phyloP scores from a whole-genome alignment of 2,797 vertebrate genomes.

The Lithobates pipiens region DNA sequence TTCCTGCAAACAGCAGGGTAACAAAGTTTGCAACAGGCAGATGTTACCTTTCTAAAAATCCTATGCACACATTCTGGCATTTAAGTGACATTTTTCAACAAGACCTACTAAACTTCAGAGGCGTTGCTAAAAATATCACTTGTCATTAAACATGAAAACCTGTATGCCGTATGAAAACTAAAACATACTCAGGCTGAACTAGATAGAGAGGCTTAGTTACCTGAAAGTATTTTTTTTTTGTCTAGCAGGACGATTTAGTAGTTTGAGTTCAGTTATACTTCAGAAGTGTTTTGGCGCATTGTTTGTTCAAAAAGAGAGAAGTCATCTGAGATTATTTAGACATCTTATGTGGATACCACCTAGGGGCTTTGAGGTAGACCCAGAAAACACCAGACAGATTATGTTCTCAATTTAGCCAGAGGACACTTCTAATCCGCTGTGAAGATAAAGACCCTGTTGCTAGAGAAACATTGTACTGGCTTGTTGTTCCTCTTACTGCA shows the following conservation, averaged over 20 bases:
- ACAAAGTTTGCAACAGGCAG: constrained; percentile 67
- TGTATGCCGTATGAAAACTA: neutral
- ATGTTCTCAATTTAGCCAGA: neutral
- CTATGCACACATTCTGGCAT: constrained; percentile 57
- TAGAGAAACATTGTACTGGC: neutral
- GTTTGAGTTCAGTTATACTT: no score
- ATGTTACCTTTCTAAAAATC: constrained; percentile 56
- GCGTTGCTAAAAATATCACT: constrained; percentile 43
- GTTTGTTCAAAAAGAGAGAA: neutral
- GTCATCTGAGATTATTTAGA: neutral
- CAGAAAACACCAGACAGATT: neutral
- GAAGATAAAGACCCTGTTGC: neutral
- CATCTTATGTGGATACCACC: neutral
- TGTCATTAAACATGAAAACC: neutral
- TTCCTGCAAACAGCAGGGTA: constrained; percentile 67
- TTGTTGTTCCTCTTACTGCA: neutral
- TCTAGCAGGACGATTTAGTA: neutral
- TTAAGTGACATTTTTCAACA: constrained; percentile 32
- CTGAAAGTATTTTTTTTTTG: neutral
- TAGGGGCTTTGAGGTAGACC: neutral
- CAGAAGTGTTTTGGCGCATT: no score
- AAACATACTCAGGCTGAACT: neutral
- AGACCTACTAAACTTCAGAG: constrained; percentile 29
- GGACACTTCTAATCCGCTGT: neutral
- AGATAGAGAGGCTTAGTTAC: neutral